Percentiles rank a stretch among this genome's conserved stretches.
These are phyloP conservation scores for Petrocephalus schoutedeni DNA, from an alignment of 2,797 vertebrate species.

Conservation along the genomic window DNA sequence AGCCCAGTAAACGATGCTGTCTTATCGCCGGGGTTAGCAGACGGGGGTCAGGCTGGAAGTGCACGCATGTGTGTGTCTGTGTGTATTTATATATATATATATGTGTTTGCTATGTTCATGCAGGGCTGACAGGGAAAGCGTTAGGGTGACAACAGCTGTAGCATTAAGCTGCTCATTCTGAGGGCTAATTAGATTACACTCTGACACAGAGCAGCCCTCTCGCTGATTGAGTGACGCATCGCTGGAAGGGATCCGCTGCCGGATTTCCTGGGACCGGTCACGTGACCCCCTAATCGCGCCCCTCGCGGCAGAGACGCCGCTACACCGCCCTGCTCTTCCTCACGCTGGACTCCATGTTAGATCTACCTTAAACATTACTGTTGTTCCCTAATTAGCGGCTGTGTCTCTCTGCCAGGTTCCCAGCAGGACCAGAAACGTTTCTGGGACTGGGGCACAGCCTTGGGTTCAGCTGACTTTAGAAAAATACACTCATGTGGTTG, in stretches of 20 bases:
- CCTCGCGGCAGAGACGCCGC: neutral
- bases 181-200: slow-evolving; percentile 31
- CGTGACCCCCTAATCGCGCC: neutral
- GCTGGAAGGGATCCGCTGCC: neutral
- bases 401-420: no score
- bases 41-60: neutral
- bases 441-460: neutral
- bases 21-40: neutral
- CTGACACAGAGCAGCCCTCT: neutral
- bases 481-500: neutral
- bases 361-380: neutral
- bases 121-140: neutral
- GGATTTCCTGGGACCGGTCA: neutral
- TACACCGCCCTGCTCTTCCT: no score
- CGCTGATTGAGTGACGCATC: slow-evolving; percentile 12
- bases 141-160: slow-evolving; percentile 30
- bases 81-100: neutral
- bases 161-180: slow-evolving; percentile 35
- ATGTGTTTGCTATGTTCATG: neutral
- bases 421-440: neutral
- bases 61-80: neutral
- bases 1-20: slow-evolving; percentile 6
- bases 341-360: no score
- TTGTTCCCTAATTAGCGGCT: neutral
- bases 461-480: neutral